A percentile compares a stretch with the other conserved stretches of the same genome.
Evolutionary conservation across 2,888 invertebrate species (phyloP).

Genomic region (Hanleya hanleyi): DNA sequence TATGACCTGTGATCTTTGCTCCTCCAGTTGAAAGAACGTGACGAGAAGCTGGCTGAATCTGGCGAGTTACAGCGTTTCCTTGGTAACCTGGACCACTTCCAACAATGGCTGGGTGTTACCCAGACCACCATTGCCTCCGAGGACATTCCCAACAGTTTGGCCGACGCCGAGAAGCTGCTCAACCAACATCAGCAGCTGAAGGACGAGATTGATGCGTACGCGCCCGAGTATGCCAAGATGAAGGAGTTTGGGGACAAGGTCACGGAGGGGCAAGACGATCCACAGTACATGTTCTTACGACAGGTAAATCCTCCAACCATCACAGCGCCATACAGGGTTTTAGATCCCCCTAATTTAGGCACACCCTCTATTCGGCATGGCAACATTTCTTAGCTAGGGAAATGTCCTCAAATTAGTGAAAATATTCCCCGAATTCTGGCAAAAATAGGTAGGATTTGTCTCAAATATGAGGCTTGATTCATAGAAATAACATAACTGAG

Average conservation of each 20-base stretch:
- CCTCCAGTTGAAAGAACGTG: conserved; percentile 92
- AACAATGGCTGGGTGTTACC: conserved; percentile 98
- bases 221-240: conserved; percentile 98
- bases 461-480: no score
- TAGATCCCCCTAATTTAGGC: no score
- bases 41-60: conserved; percentile 98
- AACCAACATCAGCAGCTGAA: conserved; percentile 98
- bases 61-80: conserved; percentile 92
- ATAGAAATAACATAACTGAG: no score
- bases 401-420: no score
- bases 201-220: conserved; percentile 99
- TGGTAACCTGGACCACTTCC: conserved; percentile 99
- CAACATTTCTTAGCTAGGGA: no score
- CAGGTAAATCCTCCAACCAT: no score
- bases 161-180: conserved; percentile 95
- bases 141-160: conserved; percentile 72
- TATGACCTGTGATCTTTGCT: conserved; percentile 10
- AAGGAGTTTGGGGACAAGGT: conserved; percentile 94
- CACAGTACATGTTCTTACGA: conserved; percentile 99
- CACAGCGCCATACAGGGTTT: no score
- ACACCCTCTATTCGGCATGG: no score
- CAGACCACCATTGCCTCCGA: conserved; percentile 86
- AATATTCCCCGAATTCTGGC: no score
- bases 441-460: no score
- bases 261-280: conserved; percentile 86